Percentiles rank a stretch among this genome's conserved stretches.
These are phyloP conservation scores for Neotragus moschatus DNA, from an alignment of 2,113 vertebrate genomes.

Conservation along the genomic window DNA sequence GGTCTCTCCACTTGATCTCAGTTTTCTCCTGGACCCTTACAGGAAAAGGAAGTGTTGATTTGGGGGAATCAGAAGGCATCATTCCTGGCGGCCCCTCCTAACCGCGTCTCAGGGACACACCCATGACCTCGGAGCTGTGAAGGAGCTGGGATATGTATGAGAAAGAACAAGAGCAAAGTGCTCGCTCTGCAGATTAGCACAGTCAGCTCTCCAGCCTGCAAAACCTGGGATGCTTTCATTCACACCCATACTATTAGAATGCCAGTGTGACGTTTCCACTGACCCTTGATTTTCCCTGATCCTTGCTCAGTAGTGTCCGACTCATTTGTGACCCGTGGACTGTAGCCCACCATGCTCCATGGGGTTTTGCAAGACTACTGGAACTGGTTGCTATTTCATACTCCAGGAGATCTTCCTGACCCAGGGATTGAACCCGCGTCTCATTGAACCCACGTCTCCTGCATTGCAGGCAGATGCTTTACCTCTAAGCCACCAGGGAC, in stretches of 20 bases:
- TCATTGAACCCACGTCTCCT: rapidly evolving
- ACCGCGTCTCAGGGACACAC: neutral
- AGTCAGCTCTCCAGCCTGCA: neutral
- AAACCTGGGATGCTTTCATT: neutral
- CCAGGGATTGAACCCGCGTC: rapidly evolving
- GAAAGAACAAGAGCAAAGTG: neutral
- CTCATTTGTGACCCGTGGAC: neutral
- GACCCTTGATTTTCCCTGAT: neutral
- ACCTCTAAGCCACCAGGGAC: neutral
- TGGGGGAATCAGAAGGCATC: neutral
- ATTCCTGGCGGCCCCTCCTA: neutral
- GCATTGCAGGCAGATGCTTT: neutral
- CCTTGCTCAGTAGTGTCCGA: neutral
- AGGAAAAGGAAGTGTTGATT: neutral
- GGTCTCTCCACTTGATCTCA: neutral
- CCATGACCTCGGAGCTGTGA: too few relatives aligned
- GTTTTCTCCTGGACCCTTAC: neutral
- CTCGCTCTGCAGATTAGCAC: neutral
- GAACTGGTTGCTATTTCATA: neutral
- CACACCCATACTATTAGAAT: neutral
- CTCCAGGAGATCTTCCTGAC: neutral
- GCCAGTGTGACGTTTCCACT: neutral
- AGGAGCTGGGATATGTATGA: neutral
- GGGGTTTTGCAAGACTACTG: neutral
- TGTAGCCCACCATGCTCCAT: neutral